Percentiles rank a stretch among this genome's conserved stretches.
These are phyloP conservation scores for Chamaea fasciata DNA, from an alignment of 2,113 vertebrate genomes.

Conservation along the genomic window DNA sequence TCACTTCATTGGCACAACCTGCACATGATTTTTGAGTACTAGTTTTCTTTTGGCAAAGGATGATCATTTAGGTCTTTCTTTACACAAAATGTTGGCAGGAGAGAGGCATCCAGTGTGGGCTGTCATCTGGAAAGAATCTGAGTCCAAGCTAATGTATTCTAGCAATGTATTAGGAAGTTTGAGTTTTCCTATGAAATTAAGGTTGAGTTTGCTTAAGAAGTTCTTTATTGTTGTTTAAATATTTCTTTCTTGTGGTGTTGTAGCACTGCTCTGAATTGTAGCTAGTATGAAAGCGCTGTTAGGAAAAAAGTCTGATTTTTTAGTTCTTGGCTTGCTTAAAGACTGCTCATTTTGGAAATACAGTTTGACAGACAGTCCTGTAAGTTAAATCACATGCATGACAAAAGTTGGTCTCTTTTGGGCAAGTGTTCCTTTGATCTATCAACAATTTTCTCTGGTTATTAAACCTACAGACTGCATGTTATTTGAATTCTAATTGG, in stretches of 20 bases:
- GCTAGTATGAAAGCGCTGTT: neutral
- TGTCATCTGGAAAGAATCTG: neutral
- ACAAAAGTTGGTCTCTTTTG: neutral
- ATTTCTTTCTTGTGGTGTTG: neutral
- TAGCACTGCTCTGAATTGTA: neutral
- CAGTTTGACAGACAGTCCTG: neutral
- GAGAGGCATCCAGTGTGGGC: neutral
- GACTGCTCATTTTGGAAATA: neutral
- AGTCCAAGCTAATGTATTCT: neutral
- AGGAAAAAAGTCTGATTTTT: neutral
- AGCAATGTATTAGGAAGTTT: neutral
- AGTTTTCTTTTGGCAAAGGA: neutral
- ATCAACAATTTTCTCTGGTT: neutral
- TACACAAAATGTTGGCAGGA: neutral
- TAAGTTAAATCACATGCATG: neutral
- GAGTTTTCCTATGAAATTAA: neutral
- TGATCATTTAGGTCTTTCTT: neutral
- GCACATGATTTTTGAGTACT: neutral
- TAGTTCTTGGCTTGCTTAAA: neutral
- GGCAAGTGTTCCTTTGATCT: neutral
- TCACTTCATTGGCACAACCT: neutral
- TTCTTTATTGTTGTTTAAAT: neutral
- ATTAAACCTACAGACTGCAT: neutral
- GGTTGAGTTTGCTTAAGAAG: neutral
- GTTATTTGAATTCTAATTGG: neutral